phyloP scores from a whole-genome alignment of 1,140 invertebrate genomes.

The Euura lappo region DNA sequence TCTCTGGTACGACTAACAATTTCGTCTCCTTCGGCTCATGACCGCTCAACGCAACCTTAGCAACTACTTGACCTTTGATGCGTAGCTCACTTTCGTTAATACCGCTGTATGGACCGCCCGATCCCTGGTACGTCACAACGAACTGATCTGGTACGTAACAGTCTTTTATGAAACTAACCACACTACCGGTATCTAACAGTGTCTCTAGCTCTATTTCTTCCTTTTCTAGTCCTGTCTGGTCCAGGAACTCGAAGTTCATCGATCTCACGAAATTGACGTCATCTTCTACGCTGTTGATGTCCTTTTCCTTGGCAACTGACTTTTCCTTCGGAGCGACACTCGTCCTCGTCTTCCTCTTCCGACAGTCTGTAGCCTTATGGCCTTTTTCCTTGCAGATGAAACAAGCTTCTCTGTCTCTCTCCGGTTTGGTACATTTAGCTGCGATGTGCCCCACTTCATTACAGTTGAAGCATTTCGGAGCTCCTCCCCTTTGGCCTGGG shows the following conservation, averaged over 20 bases:
- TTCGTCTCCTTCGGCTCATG: background rate
- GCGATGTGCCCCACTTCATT: background rate
- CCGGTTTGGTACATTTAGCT: background rate
- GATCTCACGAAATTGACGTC: background rate
- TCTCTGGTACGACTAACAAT: background rate
- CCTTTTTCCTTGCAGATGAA: constrained; percentile 8
- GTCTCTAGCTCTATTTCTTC: too few relatives aligned
- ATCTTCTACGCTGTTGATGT: constrained; percentile 2
- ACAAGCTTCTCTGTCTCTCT: background rate
- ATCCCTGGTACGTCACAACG: background rate
- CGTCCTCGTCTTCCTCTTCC: background rate
- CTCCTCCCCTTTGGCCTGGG: background rate
- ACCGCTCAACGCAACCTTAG: background rate
- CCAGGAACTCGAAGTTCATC: background rate
- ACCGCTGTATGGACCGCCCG: background rate
- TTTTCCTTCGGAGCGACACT: background rate
- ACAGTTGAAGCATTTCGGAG: background rate
- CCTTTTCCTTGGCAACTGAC: constrained; percentile 15
- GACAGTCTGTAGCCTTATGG: constrained; percentile 13
- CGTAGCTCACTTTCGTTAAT: background rate
- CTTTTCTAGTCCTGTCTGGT: background rate
- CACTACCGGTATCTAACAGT: background rate
- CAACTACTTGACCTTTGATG: background rate
- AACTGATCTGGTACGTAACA: background rate
- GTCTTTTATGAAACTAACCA: background rate